Percentiles rank a stretch among this genome's conserved stretches.
phyloP scores from a whole-genome alignment of 2,797 vertebrate genomes.

The Percopsis omiscomaycus region DNA sequence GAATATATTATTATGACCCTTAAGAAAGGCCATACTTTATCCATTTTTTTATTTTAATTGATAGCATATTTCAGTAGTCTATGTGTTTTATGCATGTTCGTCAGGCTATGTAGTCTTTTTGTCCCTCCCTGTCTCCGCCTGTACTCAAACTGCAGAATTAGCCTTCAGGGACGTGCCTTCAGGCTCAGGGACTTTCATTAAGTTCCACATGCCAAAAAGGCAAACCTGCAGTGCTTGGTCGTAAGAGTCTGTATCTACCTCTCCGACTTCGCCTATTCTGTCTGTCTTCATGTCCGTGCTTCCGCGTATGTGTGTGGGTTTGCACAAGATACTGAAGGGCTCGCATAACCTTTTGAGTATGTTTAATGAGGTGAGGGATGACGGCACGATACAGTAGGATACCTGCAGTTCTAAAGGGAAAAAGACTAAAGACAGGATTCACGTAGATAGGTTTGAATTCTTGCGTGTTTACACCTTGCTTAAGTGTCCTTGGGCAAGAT shows the following conservation, averaged over 20 bases:
- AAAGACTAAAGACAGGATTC: not conserved
- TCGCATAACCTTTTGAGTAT: slow-evolving; percentile 52
- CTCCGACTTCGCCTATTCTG: slow-evolving; percentile 9
- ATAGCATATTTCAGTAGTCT: not conserved
- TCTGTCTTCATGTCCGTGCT: slow-evolving; percentile 44
- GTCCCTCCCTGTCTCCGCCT: not conserved
- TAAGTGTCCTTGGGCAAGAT: no score
- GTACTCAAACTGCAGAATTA: slow-evolving; percentile 50
- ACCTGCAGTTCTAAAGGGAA: not conserved
- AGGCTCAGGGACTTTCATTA: slow-evolving; percentile 59
- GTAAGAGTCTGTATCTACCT: slow-evolving; percentile 28
- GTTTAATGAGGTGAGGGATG: slow-evolving; percentile 44
- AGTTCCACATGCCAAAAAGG: slow-evolving; percentile 39
- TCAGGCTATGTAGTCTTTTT: slow-evolving; percentile 7
- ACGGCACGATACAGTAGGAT: not conserved
- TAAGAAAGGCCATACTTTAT: not conserved
- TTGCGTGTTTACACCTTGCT: not conserved
- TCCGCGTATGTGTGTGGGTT: slow-evolving; percentile 37
- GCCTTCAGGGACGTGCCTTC: slow-evolving; percentile 43
- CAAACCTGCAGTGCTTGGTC: slow-evolving; percentile 32
- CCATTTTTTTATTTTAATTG: not conserved
- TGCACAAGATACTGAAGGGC: slow-evolving; percentile 46
- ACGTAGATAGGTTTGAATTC: not conserved
- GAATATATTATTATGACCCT: no score
- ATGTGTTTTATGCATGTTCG: not conserved